These are phyloP conservation scores for Bombus sibiricus DNA, from an alignment of 1,140 invertebrate species.

Conservation along the genomic window DNA sequence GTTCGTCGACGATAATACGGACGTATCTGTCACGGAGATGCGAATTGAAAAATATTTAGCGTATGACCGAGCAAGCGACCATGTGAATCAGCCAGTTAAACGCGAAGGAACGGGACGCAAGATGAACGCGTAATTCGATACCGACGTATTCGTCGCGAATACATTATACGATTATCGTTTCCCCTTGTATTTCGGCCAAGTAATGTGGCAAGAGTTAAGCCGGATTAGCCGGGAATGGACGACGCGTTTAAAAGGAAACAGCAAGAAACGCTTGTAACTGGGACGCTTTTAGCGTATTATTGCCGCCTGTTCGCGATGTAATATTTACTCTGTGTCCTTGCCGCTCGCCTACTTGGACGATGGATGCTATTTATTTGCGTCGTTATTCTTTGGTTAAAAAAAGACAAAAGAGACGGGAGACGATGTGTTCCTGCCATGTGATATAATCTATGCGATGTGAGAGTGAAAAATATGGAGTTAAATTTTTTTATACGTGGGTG, in stretches of 20 bases:
- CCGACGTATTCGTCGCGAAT: slow-evolving; percentile 19
- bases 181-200: slow-evolving; percentile 1
- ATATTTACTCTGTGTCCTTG: slow-evolving; percentile 9
- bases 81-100: not conserved
- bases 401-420: not conserved
- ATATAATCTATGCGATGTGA: not conserved
- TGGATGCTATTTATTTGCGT: not conserved
- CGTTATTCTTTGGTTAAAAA: not conserved
- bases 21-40: not conserved
- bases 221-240: slow-evolving; percentile 39
- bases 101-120: not conserved
- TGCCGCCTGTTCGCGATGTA: not conserved
- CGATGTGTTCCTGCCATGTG: not conserved
- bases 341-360: not conserved
- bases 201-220: slow-evolving; percentile 30
- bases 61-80: not conserved
- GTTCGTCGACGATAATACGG: not conserved
- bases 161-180: slow-evolving; percentile 24
- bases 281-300: slow-evolving; percentile 31
- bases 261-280: slow-evolving; percentile 18
- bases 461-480: not conserved
- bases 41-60: slow-evolving; percentile 13
- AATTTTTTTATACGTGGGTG: not conserved
- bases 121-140: slow-evolving; percentile 7
- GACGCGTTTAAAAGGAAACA: slow-evolving; percentile 42